Conservation (phyloP, 2,888 invertebrate genomes). For the Glyphotaelius pellucidus region DNA sequence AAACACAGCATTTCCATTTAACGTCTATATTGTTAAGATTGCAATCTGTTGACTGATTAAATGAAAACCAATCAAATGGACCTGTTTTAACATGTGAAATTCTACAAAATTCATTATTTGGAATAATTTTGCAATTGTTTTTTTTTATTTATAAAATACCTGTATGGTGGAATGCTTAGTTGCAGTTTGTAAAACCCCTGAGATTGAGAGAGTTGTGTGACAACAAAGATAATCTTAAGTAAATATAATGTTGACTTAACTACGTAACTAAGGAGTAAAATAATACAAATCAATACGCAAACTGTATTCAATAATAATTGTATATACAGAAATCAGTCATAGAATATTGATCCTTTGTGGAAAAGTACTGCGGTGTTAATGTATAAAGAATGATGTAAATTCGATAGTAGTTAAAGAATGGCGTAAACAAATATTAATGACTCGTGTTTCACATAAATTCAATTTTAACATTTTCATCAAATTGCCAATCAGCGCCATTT, state of each 20-base stretch:
- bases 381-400: background rate
- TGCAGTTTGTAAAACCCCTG: background rate
- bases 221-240: background rate
- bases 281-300: constrained; percentile 20
- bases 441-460: too few relatives aligned
- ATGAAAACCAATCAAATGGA: too few relatives aligned
- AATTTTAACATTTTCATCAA: too few relatives aligned
- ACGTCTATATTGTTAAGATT: too few relatives aligned
- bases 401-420: background rate
- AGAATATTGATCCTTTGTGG: constrained; percentile 35
- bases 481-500: too few relatives aligned
- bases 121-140: background rate
- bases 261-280: background rate
- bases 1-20: too few relatives aligned
- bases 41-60: too few relatives aligned
- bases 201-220: background rate
- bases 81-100: background rate
- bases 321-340: constrained; percentile 46
- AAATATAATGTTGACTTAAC: constrained; percentile 9
- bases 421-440: background rate
- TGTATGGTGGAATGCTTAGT: background rate
- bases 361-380: background rate
- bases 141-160: background rate
- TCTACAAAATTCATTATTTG: background rate
- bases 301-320: constrained; percentile 11